Conservation (phyloP, 1,140 invertebrate species). For the Argopecten irradians region DNA sequence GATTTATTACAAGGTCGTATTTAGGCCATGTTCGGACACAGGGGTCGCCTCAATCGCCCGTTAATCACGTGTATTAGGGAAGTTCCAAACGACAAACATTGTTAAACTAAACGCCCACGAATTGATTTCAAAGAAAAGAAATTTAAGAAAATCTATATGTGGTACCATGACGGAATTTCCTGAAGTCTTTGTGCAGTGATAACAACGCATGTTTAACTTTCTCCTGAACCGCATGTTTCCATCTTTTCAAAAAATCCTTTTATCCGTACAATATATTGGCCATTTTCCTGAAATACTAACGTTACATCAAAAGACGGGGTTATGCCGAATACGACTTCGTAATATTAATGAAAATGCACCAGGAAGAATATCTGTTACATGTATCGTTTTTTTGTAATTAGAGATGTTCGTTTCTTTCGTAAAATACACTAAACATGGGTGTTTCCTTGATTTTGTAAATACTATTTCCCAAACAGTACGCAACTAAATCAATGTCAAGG, state of each 20-base stretch:
- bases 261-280: background rate
- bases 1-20: background rate
- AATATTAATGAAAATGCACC: background rate
- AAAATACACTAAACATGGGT: no score
- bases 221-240: background rate
- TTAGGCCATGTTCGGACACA: background rate
- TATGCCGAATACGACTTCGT: background rate
- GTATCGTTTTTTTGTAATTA: no score
- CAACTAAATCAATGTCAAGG: no score
- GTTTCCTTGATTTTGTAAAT: no score
- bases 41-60: background rate
- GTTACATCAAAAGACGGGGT: background rate
- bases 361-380: no score
- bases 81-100: background rate
- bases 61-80: background rate
- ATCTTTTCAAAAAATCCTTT: background rate
- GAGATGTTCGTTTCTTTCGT: no score
- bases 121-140: background rate
- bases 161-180: background rate
- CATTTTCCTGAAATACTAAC: background rate
- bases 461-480: no score
- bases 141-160: background rate
- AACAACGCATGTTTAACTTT: background rate
- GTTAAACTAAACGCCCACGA: conserved; percentile 1
- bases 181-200: background rate